Conservation (phyloP, 2,888 invertebrate species). For the Pristionchus maxplancki region DNA sequence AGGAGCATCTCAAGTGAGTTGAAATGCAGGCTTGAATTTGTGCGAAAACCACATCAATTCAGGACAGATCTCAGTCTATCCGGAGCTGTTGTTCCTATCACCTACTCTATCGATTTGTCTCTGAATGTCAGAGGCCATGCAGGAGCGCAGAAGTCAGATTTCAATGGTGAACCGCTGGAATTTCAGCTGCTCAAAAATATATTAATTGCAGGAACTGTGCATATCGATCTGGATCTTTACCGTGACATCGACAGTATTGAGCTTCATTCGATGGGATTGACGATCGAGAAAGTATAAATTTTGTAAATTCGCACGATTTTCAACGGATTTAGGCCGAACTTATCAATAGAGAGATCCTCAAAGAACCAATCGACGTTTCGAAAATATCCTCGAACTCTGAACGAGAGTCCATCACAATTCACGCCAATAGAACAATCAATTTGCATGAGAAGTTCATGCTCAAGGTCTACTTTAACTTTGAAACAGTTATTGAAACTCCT, state of each 20-base stretch:
- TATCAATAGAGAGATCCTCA: background rate
- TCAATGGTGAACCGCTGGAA: too few relatives aligned
- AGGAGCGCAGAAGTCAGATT: background rate
- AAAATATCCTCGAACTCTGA: background rate
- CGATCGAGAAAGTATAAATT: background rate
- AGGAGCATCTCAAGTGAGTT: background rate
- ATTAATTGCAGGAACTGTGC: background rate
- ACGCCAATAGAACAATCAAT: background rate
- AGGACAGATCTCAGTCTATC: background rate
- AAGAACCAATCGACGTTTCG: background rate
- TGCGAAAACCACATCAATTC: background rate
- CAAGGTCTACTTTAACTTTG: background rate
- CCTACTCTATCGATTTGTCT: background rate
- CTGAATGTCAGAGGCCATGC: background rate
- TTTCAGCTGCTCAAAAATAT: too few relatives aligned
- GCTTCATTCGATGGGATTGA: background rate
- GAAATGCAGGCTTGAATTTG: too few relatives aligned
- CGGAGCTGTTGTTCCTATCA: background rate
- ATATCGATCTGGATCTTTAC: background rate
- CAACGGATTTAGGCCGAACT: background rate
- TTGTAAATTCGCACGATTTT: background rate
- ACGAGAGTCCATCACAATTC: background rate
- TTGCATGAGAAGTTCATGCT: background rate
- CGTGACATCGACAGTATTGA: background rate
- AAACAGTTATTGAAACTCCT: background rate